Evolutionary conservation across 2,797 vertebrate species (phyloP).

Genomic region (Ceyx erithaca): DNA sequence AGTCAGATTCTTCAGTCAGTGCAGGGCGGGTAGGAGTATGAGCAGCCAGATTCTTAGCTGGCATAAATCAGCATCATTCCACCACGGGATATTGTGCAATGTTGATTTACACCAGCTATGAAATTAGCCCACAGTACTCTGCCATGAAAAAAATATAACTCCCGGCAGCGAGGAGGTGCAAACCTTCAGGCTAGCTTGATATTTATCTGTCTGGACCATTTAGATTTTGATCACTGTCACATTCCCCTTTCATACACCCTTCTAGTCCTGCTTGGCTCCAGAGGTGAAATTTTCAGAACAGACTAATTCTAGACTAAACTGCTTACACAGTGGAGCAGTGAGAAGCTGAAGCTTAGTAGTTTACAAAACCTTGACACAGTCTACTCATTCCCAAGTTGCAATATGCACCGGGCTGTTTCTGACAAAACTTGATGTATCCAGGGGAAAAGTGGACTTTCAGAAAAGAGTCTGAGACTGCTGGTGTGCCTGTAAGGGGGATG

Average conservation of each 20-base stretch:
- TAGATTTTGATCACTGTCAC: conserved; percentile 38
- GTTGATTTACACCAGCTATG: conserved; percentile 54
- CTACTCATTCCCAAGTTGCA: not conserved
- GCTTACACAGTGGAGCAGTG: not conserved
- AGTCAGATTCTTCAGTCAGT: conserved; percentile 11
- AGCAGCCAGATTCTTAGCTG: conserved; percentile 50
- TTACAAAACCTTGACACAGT: conserved; percentile 18
- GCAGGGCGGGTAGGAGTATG: not conserved
- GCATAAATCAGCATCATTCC: conserved; percentile 47
- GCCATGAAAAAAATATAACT: conserved; percentile 59
- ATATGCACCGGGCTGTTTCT: not conserved
- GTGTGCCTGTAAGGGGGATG: not conserved
- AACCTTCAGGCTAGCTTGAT: conserved; percentile 48
- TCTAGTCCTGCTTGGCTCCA: not conserved
- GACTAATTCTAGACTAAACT: not conserved
- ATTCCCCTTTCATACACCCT: conserved; percentile 16
- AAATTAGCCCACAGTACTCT: conserved; percentile 56
- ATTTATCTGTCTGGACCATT: conserved; percentile 53
- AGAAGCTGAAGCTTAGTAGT: not conserved
- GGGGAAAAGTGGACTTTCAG: not conserved
- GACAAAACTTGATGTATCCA: not conserved
- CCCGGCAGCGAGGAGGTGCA: conserved; percentile 46
- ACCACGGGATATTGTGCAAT: conserved; percentile 23
- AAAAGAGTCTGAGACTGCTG: not conserved
- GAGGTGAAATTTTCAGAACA: conserved; percentile 16